These are phyloP conservation scores for Lepidocyrtinus sp. DNA, from an alignment of 2,888 invertebrate species.

Conservation along the genomic window DNA sequence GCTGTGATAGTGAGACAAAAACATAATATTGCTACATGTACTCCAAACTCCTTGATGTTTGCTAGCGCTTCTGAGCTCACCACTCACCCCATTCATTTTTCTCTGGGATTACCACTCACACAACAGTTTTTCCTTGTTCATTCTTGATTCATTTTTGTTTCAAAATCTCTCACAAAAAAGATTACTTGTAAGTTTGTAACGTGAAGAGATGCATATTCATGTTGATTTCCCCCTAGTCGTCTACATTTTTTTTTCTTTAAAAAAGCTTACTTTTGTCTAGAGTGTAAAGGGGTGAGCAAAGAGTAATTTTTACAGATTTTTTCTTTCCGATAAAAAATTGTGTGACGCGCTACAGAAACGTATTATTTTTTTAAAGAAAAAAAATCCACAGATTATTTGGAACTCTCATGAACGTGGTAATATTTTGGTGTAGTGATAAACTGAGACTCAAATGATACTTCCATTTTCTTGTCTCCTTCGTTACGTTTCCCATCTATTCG, in stretches of 20 bases:
- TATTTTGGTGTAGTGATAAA: constrained; percentile 40
- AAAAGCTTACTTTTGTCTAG: constrained; percentile 33
- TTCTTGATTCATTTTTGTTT: not conserved
- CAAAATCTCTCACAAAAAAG: not conserved
- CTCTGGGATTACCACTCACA: not conserved
- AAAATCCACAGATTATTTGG: constrained; percentile 25
- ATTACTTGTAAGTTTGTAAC: not conserved
- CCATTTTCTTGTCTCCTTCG: constrained; percentile 42
- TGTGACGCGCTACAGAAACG: not conserved
- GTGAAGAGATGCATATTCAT: constrained; percentile 44
- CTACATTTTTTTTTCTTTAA: constrained; percentile 14
- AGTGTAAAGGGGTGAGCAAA: constrained; percentile 19
- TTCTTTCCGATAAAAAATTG: constrained; percentile 30
- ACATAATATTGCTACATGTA: not conserved
- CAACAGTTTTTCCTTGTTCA: not conserved
- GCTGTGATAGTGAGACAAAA: not conserved
- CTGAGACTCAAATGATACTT: constrained; percentile 39
- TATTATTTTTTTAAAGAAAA: constrained; percentile 5
- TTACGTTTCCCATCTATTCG: not conserved
- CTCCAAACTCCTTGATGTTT: no score
- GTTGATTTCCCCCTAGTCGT: constrained; percentile 24
- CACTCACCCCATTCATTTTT: not conserved
- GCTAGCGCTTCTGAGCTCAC: no score
- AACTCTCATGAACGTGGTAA: constrained; percentile 26
- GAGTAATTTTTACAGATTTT: constrained; percentile 44